Evolutionary conservation across 37 sponge, comb jelly and placozoan genomes (phyloP).

Genomic region (Cliona cf. orientalis): DNA sequence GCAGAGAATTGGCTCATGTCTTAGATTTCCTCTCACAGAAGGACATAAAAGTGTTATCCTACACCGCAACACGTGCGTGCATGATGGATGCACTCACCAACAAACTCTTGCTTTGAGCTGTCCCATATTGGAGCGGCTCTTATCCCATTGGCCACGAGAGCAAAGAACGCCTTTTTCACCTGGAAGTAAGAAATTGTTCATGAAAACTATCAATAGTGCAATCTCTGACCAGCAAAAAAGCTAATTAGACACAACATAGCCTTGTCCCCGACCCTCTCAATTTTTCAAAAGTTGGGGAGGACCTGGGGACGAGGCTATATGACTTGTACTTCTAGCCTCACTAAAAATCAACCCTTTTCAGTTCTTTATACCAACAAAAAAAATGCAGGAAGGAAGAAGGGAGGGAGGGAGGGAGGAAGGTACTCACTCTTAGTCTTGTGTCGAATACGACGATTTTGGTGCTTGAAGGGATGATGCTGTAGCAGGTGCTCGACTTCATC

Average conservation of each 20-base stretch:
- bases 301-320: not conserved
- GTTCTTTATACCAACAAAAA: too few species aligned
- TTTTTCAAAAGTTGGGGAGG: too few species aligned
- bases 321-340: not conserved
- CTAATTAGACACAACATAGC: too few species aligned
- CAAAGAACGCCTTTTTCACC: constrained; percentile 91
- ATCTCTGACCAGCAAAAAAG: too few species aligned
- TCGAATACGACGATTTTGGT: constrained; percentile 91
- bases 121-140: constrained; percentile 94
- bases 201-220: too few species aligned
- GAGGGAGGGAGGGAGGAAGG: not conserved
- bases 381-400: not conserved
- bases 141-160: constrained; percentile 84
- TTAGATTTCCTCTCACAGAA: too few species aligned
- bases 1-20: too few species aligned
- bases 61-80: not conserved
- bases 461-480: constrained; percentile 87
- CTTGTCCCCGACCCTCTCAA: too few species aligned
- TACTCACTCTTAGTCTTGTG: constrained; percentile 65
- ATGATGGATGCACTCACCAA: constrained; percentile 37
- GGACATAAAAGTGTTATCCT: too few species aligned
- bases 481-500: constrained; percentile 70
- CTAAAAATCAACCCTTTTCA: not conserved
- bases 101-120: constrained; percentile 65
- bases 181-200: too few species aligned